Evolutionary conservation across 2,888 invertebrate genomes (phyloP).

Genomic region (Panzeria rudis): DNA sequence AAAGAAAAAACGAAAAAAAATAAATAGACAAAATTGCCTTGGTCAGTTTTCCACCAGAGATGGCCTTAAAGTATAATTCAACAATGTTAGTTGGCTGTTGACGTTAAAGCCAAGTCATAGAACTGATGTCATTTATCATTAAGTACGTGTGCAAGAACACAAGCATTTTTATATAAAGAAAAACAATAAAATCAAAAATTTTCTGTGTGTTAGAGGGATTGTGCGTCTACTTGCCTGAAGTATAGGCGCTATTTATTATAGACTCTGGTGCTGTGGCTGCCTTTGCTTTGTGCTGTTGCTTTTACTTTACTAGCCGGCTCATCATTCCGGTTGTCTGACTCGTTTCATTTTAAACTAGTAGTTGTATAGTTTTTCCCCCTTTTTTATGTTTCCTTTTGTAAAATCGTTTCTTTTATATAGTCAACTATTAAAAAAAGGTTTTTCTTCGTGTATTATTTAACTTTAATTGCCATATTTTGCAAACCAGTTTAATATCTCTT

Average conservation of each 20-base stretch:
- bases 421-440: conserved; percentile 29
- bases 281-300: conserved; percentile 39
- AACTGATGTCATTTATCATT: conserved; percentile 54
- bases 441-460: conserved; percentile 44
- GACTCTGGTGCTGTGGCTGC: conserved; percentile 16
- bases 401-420: conserved; percentile 21
- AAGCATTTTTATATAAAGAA: conserved; percentile 9
- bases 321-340: conserved; percentile 62
- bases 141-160: conserved; percentile 15
- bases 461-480: conserved; percentile 50
- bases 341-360: conserved; percentile 38
- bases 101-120: conserved; percentile 47
- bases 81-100: conserved; percentile 44
- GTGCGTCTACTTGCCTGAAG: neutral
- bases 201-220: neutral
- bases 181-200: conserved; percentile 23
- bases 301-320: conserved; percentile 28
- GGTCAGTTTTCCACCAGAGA: conserved; percentile 38
- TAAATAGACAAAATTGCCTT: conserved; percentile 21
- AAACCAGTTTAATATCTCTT: conserved; percentile 53
- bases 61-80: conserved; percentile 46
- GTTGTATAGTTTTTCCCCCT: conserved; percentile 19
- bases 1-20: neutral
- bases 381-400: conserved; percentile 29
- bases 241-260: conserved; percentile 30